These are phyloP conservation scores for Muntiacus reevesi DNA, from an alignment of 2,113 vertebrate genomes.

Conservation along the genomic window DNA sequence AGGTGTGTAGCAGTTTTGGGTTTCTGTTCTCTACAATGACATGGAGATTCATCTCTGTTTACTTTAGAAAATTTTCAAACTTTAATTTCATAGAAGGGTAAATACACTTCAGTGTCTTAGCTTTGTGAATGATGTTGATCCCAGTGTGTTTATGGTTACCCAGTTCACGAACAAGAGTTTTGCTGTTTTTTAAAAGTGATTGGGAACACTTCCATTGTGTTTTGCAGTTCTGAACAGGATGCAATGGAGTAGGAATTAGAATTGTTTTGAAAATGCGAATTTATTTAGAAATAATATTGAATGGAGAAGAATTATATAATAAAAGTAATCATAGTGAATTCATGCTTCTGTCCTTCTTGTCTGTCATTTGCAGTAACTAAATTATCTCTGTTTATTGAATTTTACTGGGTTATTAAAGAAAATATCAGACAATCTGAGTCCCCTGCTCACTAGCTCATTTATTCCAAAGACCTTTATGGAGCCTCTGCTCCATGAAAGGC, in stretches of 20 bases:
- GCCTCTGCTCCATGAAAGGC: not conserved
- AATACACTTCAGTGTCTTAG: not conserved
- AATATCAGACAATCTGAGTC: not conserved
- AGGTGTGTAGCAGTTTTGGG: not conserved
- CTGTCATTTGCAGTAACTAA: not conserved
- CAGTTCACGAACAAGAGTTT: not conserved
- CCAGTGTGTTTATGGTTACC: not conserved
- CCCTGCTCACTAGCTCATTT: not conserved
- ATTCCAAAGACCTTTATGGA: not conserved
- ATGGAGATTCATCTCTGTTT: not conserved
- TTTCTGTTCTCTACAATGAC: not conserved
- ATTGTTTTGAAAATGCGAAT: not conserved
- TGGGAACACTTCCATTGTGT: not conserved
- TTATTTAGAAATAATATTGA: not conserved
- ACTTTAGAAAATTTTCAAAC: not conserved
- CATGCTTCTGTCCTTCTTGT: not conserved
- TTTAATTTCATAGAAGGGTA: not conserved
- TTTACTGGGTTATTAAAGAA: not conserved
- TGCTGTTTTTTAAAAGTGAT: not conserved
- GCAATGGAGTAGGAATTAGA: not conserved
- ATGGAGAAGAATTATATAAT: not conserved
- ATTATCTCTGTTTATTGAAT: too few species aligned
- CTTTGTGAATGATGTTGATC: not conserved
- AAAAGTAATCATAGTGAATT: not conserved
- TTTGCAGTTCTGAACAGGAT: not conserved